These are phyloP conservation scores for Calameuta pallipes DNA, from an alignment of 2,888 invertebrate species.

Conservation along the genomic window DNA sequence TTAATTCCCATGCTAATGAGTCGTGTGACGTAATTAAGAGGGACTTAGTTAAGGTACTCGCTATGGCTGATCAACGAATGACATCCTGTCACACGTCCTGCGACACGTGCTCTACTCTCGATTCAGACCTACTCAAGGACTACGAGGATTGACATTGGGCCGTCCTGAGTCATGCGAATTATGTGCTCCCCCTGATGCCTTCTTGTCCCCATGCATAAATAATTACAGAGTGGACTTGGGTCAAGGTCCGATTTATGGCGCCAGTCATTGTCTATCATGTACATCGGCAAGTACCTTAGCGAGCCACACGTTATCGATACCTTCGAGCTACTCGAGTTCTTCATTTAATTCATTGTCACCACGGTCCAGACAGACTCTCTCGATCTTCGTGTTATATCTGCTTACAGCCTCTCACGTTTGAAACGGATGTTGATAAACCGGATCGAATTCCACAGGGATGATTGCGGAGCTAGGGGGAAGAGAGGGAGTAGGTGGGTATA, in stretches of 20 bases:
- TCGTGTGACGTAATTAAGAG: slow-evolving; percentile 37
- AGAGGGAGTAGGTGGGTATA: neutral
- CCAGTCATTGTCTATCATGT: neutral
- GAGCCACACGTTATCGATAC: neutral
- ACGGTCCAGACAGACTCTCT: neutral
- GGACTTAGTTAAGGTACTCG: slow-evolving; percentile 32
- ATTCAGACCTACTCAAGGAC: neutral
- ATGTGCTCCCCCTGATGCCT: neutral
- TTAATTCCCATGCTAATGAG: slow-evolving; percentile 46
- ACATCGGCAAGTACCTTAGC: neutral
- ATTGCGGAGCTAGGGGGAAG: neutral
- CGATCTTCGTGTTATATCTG: neutral
- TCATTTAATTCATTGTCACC: neutral
- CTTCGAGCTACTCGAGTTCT: neutral
- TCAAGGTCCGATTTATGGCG: neutral
- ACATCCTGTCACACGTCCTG: slow-evolving; percentile 34
- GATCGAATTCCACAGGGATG: neutral
- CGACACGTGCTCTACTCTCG: neutral
- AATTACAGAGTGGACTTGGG: neutral
- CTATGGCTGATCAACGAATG: slow-evolving; percentile 17
- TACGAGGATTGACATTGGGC: neutral
- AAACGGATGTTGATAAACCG: neutral
- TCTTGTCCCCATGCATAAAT: neutral
- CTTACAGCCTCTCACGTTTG: neutral
- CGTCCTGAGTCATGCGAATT: neutral